phyloP scores from a whole-genome alignment of 1,140 invertebrate species.

The Trichogramma pretiosum region DNA sequence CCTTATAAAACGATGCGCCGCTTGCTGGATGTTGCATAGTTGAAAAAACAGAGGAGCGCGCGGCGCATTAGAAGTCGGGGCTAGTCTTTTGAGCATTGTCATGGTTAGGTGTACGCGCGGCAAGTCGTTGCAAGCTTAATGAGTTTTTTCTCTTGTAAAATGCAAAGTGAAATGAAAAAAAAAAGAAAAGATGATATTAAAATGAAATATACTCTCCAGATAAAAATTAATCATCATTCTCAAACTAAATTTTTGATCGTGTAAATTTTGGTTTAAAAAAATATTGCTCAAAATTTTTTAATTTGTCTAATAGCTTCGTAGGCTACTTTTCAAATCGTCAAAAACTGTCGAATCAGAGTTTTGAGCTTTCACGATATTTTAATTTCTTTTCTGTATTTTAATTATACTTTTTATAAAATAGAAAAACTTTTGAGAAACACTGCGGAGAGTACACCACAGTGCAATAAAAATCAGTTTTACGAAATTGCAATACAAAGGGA shows the following conservation, averaged over 20 bases:
- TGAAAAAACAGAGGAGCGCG: too few relatives aligned
- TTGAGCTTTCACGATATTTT: too few relatives aligned
- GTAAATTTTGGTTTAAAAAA: too few relatives aligned
- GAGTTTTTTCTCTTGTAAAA: conserved; percentile 10
- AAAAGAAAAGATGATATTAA: too few relatives aligned
- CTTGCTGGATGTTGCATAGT: too few relatives aligned
- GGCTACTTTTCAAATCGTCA: not conserved
- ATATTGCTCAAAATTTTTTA: too few relatives aligned
- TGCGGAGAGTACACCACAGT: conserved; percentile 32
- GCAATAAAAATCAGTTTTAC: conserved; percentile 31
- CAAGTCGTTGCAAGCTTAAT: conserved; percentile 6
- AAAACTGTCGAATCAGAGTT: conserved; percentile 1
- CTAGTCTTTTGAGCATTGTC: conserved; percentile 12
- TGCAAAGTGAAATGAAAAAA: not conserved
- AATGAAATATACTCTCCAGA: conserved; percentile 14
- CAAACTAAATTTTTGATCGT: too few relatives aligned
- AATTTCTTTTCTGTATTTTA: not conserved
- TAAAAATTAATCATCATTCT: too few relatives aligned
- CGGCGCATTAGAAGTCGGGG: conserved; percentile 11
- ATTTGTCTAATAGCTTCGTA: not conserved
- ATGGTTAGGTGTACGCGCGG: not conserved
- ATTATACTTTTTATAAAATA: not conserved
- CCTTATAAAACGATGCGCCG: conserved; percentile 9
- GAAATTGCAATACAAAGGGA: conserved; percentile 20
- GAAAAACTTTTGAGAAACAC: conserved; percentile 3